A percentile compares a stretch with the other conserved stretches of the same genome.
These are phyloP conservation scores for Lutjanus campechanus DNA, from an alignment of 2,797 vertebrate species.

Conservation along the genomic window DNA sequence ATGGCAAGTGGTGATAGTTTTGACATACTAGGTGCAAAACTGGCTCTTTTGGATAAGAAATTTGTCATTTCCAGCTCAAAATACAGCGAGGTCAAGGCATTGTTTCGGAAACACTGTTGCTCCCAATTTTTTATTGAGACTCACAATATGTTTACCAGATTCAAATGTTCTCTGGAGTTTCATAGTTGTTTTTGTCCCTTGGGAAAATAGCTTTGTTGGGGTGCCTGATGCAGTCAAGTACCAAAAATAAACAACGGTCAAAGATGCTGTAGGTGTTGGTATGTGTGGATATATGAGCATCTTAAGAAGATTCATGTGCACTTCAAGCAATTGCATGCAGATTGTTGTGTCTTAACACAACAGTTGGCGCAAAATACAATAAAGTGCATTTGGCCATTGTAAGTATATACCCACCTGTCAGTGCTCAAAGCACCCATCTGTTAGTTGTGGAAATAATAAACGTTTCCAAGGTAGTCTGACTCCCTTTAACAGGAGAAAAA, in stretches of 20 bases:
- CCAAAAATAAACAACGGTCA: neutral
- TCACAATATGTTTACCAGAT: neutral
- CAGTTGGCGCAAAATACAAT: neutral
- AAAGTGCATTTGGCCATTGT: neutral
- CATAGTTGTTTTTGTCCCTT: neutral
- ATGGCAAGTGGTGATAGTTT: neutral
- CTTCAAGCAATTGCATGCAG: neutral
- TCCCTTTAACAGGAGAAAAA: too few species aligned
- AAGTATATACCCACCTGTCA: neutral
- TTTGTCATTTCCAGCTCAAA: neutral
- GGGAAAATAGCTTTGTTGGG: neutral
- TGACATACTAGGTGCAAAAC: neutral
- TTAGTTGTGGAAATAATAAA: neutral
- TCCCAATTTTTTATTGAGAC: neutral
- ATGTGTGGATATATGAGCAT: neutral
- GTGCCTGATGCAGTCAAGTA: neutral
- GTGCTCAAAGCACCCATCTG: neutral
- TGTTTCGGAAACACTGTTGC: slow-evolving; percentile 16
- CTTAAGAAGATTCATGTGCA: neutral
- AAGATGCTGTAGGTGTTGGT: neutral
- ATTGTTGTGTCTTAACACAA: neutral
- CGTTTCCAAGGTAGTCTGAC: neutral
- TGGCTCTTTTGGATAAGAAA: neutral
- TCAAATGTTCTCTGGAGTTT: neutral
- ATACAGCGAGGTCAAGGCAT: slow-evolving; percentile 2